Base-by-base conservation (phyloP, 2,113 vertebrate species). In the Arenaria interpres region DNA sequence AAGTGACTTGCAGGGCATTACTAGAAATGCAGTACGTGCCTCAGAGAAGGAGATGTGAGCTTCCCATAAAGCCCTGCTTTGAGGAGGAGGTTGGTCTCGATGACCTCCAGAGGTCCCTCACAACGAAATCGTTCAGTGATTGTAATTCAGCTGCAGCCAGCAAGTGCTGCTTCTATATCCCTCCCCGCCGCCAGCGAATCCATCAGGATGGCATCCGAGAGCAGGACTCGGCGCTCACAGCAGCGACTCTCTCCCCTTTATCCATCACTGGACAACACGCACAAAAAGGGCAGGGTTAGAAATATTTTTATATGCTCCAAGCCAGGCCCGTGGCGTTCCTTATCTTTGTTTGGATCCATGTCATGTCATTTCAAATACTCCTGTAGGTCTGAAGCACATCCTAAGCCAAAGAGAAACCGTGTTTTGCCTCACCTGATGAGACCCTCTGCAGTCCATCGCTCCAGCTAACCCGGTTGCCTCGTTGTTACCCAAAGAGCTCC, bases 91-190 rank as follows among this genome's bases (percentile, higher is more conserved):
- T 32, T 64, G 84, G 53, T 75, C 64, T 89, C 33, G 48, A 43
- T 78, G 80, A 94, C 94, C 87, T 95, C 91, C 93, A 92, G 89
- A 68, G 73, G 56, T 75, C 66, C 46, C 73, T 83, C 33, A 64
- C 57, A 18, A 56, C 8, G 69, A 81, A 78, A 91, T 28, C 46
- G 56, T 56, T n/a, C 5, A 0, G 22, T 33, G 78, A 89, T 66
- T 90, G 85, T 91, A 73, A 91, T 88, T 96, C 91, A 89, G 91
- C 87, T 78, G 91, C 91, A 82, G 89, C 76, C 88, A 83, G 83
- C 75, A 50, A 93, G 39, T 3, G 88, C 86, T 71, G 90, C 83
- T 84, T 21, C 18, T 24, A 13, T 8, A 30, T 73, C 76, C 85
- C 72, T 82, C 75, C 57, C 30, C 5, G 0, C 32, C 18, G 1